These are phyloP conservation scores for Marcusenius ussheri DNA, from an alignment of 2,113 vertebrate species.

Conservation along the genomic window DNA sequence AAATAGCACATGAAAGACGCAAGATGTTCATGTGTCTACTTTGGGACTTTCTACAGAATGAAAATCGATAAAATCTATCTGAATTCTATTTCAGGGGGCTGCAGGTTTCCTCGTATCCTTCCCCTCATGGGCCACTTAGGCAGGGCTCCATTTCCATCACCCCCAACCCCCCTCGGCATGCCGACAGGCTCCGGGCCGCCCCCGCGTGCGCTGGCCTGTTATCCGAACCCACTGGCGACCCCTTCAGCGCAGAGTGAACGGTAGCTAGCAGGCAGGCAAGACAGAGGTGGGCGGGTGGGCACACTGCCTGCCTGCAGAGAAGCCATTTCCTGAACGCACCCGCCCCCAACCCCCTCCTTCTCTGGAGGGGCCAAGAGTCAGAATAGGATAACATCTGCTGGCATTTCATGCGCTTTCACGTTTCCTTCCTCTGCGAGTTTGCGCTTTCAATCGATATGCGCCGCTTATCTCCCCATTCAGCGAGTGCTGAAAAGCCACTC, in stretches of 20 bases:
- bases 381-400: conserved; percentile 47
- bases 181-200: neutral
- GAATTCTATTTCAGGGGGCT: neutral
- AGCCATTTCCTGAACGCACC: conserved; percentile 25
- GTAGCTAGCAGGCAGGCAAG: conserved; percentile 28
- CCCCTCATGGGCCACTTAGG: neutral
- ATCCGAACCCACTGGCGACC: conserved; percentile 16
- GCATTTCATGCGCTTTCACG: conserved; percentile 43
- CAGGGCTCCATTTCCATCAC: neutral
- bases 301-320: conserved; percentile 17
- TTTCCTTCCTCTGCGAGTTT: conserved; percentile 47
- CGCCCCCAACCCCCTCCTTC: neutral
- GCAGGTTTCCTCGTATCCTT: neutral
- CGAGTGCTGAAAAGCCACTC: conserved; percentile 31
- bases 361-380: conserved; percentile 34
- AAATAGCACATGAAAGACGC: neutral
- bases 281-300: conserved; percentile 14
- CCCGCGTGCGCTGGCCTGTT: conserved; percentile 9
- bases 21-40: neutral
- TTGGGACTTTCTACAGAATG: neutral
- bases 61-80: neutral
- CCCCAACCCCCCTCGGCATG: neutral
- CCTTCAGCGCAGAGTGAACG: neutral
- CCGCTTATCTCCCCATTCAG: conserved; percentile 44
- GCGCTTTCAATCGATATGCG: conserved; percentile 58